phyloP scores from a whole-genome alignment of 2,113 vertebrate species.

The Polypterus senegalus region DNA sequence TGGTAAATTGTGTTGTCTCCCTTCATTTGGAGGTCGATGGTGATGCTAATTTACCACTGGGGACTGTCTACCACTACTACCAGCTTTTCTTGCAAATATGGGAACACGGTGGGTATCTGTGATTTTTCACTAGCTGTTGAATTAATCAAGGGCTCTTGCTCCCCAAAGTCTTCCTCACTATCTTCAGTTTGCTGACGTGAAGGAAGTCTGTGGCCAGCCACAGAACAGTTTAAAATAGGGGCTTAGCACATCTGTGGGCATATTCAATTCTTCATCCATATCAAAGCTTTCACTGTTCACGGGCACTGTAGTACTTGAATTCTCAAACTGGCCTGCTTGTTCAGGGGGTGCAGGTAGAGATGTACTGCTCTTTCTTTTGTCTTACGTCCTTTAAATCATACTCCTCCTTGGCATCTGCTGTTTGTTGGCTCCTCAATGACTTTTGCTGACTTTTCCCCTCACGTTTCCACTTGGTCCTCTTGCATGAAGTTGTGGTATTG shows the following conservation, averaged over 20 bases:
- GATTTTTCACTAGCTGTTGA: too few relatives aligned
- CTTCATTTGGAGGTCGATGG: constrained; percentile 23
- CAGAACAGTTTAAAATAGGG: neutral
- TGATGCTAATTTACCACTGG: constrained; percentile 21
- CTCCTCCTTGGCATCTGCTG: too few relatives aligned
- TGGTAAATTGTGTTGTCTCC: too few relatives aligned
- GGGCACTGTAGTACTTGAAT: constrained; percentile 65
- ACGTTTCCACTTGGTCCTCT: too few relatives aligned
- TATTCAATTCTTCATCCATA: constrained; percentile 30
- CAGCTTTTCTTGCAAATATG: constrained; percentile 5
- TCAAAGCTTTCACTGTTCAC: constrained; percentile 46
- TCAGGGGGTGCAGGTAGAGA: constrained; percentile 26
- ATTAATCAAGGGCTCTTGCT: constrained; percentile 50
- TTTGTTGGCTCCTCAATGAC: too few relatives aligned
- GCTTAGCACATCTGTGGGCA: too few relatives aligned
- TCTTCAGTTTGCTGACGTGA: constrained; percentile 46
- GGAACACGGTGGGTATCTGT: constrained; percentile 16
- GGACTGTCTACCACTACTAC: constrained; percentile 17
- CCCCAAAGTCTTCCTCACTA: constrained; percentile 46
- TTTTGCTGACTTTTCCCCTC: too few relatives aligned
- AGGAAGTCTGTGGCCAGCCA: constrained; percentile 3
- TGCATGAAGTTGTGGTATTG: too few relatives aligned
- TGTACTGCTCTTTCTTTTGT: constrained; percentile 3
- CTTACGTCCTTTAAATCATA: neutral
- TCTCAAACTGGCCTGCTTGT: constrained; percentile 70